Base-by-base conservation (phyloP, 37 sponge, comb jelly and placozoan species). In the Chondrilla cf. caribensis region DNA sequence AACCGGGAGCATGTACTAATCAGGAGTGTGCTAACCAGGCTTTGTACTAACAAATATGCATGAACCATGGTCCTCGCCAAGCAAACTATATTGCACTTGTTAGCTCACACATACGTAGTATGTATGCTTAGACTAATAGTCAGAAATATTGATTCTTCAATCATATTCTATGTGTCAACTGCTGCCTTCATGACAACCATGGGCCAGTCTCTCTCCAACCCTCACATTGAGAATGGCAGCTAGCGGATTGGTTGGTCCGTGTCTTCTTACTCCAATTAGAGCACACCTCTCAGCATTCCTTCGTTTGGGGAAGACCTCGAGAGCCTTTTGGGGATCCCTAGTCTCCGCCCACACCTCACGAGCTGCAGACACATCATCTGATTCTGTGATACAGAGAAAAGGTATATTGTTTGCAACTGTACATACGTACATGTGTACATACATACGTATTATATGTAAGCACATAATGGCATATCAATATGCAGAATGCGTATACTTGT, bases 201-300 rank as follows among this genome's bases (percentile, higher is more conserved):
- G n/a, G n/a, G n/a, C n/a, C n/a, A n/a, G n/a, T n/a, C n/a, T n/a
- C n/a, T n/a, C n/a, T n/a, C n/a, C n/a, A n/a, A n/a, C n/a, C n/a
- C 94, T 83, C 28, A 93, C 94, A 82, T 73, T 72, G 11, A 81
- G 76, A 29, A 94, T 60, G 3, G 89, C 92, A 71, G 54, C 84
- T 15, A 87, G 73, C 51, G 77, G 38, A 60, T 89, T 83, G 24
- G 39, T 70, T 11, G 60, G 42, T 14, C 83, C 89, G n/a, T 78
- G 82, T 67, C 78, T 81, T 59, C 78, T 70, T 47, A 94, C 47
- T 28, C 95, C 95, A 35, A 43, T 58, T 35, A 94, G 71, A 32
- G 91, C 84, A 26, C 47, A 54, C 21, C 51, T 32, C 39, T 87
- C 95, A n/a, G 85, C 41, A 39, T 78, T 67, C 19, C 82, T 51